Percentiles rank a stretch among this genome's conserved stretches.
These are phyloP conservation scores for Mus minutoides DNA, from an alignment of 2,797 vertebrate species.

Conservation along the genomic window DNA sequence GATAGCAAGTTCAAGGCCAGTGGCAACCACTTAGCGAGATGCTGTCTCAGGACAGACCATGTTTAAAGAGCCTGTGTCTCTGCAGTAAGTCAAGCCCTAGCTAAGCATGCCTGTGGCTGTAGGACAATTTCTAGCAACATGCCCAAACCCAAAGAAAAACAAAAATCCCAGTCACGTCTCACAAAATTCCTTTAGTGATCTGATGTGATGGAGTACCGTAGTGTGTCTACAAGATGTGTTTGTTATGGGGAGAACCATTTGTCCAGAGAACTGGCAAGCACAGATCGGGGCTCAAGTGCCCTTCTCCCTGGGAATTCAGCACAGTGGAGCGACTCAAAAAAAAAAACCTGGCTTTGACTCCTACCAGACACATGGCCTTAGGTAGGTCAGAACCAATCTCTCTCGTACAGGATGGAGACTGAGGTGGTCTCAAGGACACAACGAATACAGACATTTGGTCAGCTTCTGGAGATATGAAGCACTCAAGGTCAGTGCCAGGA, in stretches of 20 bases:
- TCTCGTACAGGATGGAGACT: fast-evolving
- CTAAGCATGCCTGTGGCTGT: not conserved
- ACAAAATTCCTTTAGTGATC: not conserved
- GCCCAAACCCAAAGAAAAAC: not conserved
- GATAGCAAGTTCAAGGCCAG: not conserved
- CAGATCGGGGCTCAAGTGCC: not conserved
- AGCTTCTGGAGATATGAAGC: fast-evolving
- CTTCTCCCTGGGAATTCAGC: not conserved
- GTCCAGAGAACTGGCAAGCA: fast-evolving
- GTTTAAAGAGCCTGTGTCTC: not conserved
- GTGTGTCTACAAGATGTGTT: fast-evolving
- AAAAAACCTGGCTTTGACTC: not conserved
- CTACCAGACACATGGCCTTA: fast-evolving
- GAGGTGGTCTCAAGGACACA: not conserved
- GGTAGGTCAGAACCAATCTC: not conserved
- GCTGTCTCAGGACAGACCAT: not conserved
- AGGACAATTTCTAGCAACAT: not conserved
- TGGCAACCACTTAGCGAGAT: not conserved
- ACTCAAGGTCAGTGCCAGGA: fast-evolving
- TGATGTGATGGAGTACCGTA: fast-evolving
- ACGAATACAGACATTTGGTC: fast-evolving
- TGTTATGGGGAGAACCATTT: fast-evolving
- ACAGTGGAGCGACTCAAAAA: not conserved
- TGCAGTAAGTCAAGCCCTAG: not conserved
- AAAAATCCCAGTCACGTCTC: not conserved